A percentile compares a stretch with the other conserved stretches of the same genome.
phyloP scores from a whole-genome alignment of 2,888 invertebrate genomes.

The Resseliella maxima region DNA sequence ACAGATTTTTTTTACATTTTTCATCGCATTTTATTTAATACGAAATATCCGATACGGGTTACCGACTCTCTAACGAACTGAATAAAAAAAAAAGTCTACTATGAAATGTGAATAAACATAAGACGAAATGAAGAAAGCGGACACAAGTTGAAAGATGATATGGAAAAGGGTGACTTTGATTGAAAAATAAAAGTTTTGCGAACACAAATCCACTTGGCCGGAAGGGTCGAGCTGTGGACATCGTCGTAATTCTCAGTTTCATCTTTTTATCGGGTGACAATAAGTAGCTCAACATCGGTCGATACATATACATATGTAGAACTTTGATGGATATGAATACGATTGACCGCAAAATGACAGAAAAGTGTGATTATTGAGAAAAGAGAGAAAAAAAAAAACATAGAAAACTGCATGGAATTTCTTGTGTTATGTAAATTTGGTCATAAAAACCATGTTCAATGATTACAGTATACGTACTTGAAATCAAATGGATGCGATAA shows the following conservation, averaged over 20 bases:
- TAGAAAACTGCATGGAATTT: conserved; percentile 11
- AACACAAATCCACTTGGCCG: not conserved
- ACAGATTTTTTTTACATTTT: conserved; percentile 36
- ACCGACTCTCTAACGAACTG: conserved; percentile 6
- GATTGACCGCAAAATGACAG: conserved; percentile 46
- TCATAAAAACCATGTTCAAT: conserved; percentile 40
- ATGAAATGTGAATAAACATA: not conserved
- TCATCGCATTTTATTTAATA: not conserved
- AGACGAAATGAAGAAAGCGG: not conserved
- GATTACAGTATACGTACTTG: not conserved
- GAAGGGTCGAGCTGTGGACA: conserved; percentile 26
- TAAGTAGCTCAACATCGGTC: conserved; percentile 15
- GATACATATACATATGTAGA: not conserved
- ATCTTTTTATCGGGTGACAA: conserved; percentile 31
- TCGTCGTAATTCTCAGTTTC: not conserved
- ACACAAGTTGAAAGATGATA: not conserved
- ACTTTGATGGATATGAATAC: conserved; percentile 27
- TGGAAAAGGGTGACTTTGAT: conserved; percentile 33
- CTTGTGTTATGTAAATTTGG: conserved; percentile 18
- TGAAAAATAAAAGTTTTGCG: conserved; percentile 7
- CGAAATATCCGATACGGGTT: conserved; percentile 24
- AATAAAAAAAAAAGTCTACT: not conserved
- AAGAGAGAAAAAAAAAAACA: not conserved
- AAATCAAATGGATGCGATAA: conserved; percentile 27
- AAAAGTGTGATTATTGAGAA: too few species aligned